phyloP scores from a whole-genome alignment of 2,797 vertebrate genomes.

The Phoxinus dragarum region DNA sequence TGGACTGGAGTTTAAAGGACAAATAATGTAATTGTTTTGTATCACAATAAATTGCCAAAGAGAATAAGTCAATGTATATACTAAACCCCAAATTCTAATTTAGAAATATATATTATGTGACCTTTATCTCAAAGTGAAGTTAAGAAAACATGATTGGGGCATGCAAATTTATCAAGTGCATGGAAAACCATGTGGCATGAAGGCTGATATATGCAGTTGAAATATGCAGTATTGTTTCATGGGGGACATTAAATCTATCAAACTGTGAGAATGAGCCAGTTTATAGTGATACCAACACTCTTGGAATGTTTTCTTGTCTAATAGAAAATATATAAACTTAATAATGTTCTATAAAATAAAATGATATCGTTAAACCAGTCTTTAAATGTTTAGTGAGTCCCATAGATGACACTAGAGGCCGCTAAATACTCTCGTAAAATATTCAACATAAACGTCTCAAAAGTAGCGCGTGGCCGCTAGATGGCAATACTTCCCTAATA shows the following conservation, averaged over 20 bases:
- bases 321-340: neutral
- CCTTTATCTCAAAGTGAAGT: neutral
- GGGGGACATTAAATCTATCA: neutral
- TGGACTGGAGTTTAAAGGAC: neutral
- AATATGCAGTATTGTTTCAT: neutral
- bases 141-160: neutral
- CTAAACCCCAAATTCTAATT: neutral
- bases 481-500: conserved; percentile 12
- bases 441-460: neutral
- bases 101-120: neutral
- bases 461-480: neutral
- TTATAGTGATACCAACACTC: neutral
- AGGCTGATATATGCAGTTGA: neutral
- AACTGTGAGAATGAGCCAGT: neutral
- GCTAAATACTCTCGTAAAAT: neutral
- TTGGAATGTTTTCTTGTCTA: neutral
- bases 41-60: neutral
- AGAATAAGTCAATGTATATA: neutral
- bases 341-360: neutral
- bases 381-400: neutral
- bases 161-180: neutral
- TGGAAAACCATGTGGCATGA: neutral
- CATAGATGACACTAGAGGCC: neutral
- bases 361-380: neutral
- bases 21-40: neutral